Evolutionary conservation across 2,113 vertebrate species (phyloP), one percentile per base, ranked within the genome.

Genomic region (Eptesicus fuscus): DNA sequence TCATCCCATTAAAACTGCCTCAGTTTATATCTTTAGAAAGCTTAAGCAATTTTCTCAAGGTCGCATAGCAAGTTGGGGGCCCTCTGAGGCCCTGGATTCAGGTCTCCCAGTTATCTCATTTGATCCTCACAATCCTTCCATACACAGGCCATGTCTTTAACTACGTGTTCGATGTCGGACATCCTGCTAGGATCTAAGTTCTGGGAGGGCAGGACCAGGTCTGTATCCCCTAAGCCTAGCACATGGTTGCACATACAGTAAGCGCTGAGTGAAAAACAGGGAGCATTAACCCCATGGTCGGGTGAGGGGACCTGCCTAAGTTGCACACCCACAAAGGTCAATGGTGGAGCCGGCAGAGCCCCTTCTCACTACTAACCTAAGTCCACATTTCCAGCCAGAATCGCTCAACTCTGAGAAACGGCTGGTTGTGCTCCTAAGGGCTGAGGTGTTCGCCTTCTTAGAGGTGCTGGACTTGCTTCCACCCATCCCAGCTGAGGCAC

Each of bases 31-130:
- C n/a, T 67, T 93, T 88, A 80, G 22, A 93, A 86, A 87, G 83
- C 88, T 42, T 90, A 73, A 95, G 56, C 56, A 79, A 56, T 37
- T n/a, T 93, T 86, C 59, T 95, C 51, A 94, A 96, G 83, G 93
- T 84, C 86, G 95, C n/a, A 83, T 3, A 92, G 56, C 16, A 69
- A 71, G 42, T 87, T 37, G 90, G 61, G 18, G 56, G 47, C 65
- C 40, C 51, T 76, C 22, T 5, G 5, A 93, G 44, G 40, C 51
- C 73, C 17, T 90, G 92, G 51, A 47, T 23, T 85, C 42, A 12
- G 61, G 42, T 83, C 56, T 95, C 42, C 78, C 70, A 97, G 63
- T 89, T 86, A 89, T 78, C 65, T 70, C 40, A 56, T 83, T 63
- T 73, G 80, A 94, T 51, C 25, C 76, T 89, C 59, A 89, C 20